phyloP scores from a whole-genome alignment of 2,113 vertebrate genomes.

The Mohoua ochrocephala region DNA sequence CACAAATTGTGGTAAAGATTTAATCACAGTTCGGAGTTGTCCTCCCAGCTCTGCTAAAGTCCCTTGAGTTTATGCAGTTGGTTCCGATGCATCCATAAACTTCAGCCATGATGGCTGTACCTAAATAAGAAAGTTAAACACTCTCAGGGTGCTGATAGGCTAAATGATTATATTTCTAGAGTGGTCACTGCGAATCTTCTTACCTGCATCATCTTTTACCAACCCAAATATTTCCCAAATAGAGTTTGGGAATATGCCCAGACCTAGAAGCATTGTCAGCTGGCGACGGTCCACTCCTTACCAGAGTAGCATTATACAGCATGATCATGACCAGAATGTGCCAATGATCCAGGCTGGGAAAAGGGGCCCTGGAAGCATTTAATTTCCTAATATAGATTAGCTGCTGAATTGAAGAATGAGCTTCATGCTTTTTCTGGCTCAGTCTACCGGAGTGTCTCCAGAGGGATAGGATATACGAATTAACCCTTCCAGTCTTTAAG shows the following conservation, averaged over 20 bases:
- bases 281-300: not conserved
- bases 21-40: not conserved
- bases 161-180: not conserved
- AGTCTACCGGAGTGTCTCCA: not conserved
- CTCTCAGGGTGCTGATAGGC: not conserved
- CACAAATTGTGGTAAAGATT: not conserved
- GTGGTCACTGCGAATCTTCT: not conserved
- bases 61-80: not conserved
- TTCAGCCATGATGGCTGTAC: not conserved
- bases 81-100: not conserved
- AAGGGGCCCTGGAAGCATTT: not conserved
- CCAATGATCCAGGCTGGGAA: not conserved
- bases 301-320: not conserved
- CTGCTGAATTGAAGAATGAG: not conserved
- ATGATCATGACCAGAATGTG: not conserved
- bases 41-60: not conserved
- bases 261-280: not conserved
- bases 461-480: not conserved
- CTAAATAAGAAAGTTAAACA: not conserved
- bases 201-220: not conserved
- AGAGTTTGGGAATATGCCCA: not conserved
- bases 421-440: not conserved
- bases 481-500: not conserved
- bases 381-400: not conserved
- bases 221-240: not conserved